Evolutionary conservation across 2,797 vertebrate genomes (phyloP).

Genomic region (Rousettus madagascariensis): DNA sequence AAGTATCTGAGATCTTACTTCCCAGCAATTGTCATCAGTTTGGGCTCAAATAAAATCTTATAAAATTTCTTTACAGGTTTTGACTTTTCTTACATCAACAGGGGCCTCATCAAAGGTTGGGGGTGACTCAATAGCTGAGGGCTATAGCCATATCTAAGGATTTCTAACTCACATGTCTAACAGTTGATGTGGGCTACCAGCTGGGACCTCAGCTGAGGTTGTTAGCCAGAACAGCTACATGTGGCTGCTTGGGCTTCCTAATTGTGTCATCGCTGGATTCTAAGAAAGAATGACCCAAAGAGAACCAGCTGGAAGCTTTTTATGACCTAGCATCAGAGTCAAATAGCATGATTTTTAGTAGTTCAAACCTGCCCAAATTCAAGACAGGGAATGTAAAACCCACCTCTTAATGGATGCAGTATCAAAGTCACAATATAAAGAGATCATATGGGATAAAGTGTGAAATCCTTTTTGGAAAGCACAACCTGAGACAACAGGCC

Average conservation of each 20-base stretch:
- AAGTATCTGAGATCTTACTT: not conserved
- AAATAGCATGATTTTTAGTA: not conserved
- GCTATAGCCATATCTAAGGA: not conserved
- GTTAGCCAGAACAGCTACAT: not conserved
- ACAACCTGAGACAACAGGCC: not conserved
- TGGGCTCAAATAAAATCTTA: not conserved
- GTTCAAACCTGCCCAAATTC: not conserved
- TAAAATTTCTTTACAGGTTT: not conserved
- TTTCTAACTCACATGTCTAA: not conserved
- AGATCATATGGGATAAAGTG: not conserved
- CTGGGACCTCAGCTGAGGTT: not conserved
- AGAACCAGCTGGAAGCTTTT: not conserved
- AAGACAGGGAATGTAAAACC: not conserved
- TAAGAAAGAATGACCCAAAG: not conserved
- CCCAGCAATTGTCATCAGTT: not conserved
- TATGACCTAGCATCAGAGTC: not conserved
- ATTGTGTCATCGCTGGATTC: not conserved
- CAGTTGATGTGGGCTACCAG: not conserved
- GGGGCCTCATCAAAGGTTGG: not conserved
- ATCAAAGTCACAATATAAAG: not conserved
- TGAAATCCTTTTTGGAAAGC: not conserved
- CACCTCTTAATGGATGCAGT: not conserved
- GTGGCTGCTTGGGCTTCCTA: not conserved
- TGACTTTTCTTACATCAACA: not conserved
- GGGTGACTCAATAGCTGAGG: not conserved